Percentiles rank a stretch among this genome's conserved stretches.
phyloP scores from a whole-genome alignment of 2,888 invertebrate species.

The Eurois occulta region DNA sequence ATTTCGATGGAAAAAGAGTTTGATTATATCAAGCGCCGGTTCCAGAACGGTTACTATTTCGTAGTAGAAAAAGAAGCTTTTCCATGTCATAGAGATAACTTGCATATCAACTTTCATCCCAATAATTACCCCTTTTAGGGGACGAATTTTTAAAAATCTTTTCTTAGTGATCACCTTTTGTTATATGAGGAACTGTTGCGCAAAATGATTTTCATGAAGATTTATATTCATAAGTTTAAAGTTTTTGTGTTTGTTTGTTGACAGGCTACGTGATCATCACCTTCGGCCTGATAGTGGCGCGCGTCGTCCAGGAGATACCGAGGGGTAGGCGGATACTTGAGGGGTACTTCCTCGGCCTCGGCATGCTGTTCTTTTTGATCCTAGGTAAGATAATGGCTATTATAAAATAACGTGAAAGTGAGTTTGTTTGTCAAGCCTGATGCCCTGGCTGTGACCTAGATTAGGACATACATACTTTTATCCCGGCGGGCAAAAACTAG shows the following conservation, averaged over 20 bases:
- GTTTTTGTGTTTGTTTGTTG: constrained; percentile 19
- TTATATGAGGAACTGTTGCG: too few species aligned
- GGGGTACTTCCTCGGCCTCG: constrained; percentile 92
- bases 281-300: constrained; percentile 92
- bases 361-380: constrained; percentile 92
- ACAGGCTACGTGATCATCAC: constrained; percentile 93
- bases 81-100: neutral
- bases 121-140: neutral
- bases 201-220: neutral
- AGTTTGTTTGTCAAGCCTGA: neutral
- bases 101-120: neutral
- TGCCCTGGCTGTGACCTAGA: neutral
- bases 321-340: constrained; percentile 91
- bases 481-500: neutral
- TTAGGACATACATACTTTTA: neutral
- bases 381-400: constrained; percentile 86
- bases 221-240: neutral
- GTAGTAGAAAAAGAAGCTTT: neutral
- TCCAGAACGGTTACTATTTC: neutral
- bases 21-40: neutral
- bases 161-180: neutral
- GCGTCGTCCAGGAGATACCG: constrained; percentile 92
- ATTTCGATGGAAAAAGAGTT: neutral
- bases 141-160: neutral
- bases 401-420: neutral